These are phyloP conservation scores for Nerophis ophidion DNA, from an alignment of 2,113 vertebrate genomes.

Conservation along the genomic window DNA sequence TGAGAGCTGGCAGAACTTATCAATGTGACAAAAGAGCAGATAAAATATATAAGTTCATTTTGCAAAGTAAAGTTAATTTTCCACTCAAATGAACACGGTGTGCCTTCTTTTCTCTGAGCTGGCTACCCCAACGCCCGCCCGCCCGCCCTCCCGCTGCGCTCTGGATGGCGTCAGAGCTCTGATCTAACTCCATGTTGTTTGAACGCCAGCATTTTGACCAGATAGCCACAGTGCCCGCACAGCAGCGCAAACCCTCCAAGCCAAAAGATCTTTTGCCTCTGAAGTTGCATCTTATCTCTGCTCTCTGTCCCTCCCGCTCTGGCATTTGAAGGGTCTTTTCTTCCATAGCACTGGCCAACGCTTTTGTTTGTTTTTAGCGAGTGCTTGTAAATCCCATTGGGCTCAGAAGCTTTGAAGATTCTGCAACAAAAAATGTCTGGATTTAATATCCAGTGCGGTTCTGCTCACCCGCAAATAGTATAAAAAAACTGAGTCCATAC, in stretches of 20 bases:
- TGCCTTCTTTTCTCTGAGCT: constrained; percentile 17
- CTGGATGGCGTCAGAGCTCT: constrained; percentile 36
- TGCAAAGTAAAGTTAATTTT: not conserved
- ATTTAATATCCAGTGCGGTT: constrained; percentile 7
- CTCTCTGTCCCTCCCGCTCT: constrained; percentile 8
- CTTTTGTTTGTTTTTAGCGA: constrained; percentile 24
- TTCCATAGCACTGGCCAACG: constrained; percentile 3
- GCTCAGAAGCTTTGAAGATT: constrained; percentile 30
- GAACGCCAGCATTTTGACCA: constrained; percentile 20
- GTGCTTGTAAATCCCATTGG: constrained; percentile 29
- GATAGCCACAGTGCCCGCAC: constrained; percentile 31
- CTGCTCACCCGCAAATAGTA: not conserved
- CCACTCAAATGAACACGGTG: not conserved
- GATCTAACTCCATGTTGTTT: constrained; percentile 44
- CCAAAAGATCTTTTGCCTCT: constrained; percentile 30
- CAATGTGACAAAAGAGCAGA: not conserved
- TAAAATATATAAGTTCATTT: not conserved
- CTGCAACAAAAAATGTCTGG: constrained; percentile 24
- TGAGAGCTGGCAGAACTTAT: constrained; percentile 25
- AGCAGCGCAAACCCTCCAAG: constrained; percentile 24
- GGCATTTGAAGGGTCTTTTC: constrained; percentile 11
- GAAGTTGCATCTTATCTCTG: constrained; percentile 32
- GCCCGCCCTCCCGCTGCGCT: constrained; percentile 18
- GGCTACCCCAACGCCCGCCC: constrained; percentile 20
- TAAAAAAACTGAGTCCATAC: too few relatives aligned